Conservation (phyloP, 2,113 vertebrate genomes). For the Notechis scutatus region DNA sequence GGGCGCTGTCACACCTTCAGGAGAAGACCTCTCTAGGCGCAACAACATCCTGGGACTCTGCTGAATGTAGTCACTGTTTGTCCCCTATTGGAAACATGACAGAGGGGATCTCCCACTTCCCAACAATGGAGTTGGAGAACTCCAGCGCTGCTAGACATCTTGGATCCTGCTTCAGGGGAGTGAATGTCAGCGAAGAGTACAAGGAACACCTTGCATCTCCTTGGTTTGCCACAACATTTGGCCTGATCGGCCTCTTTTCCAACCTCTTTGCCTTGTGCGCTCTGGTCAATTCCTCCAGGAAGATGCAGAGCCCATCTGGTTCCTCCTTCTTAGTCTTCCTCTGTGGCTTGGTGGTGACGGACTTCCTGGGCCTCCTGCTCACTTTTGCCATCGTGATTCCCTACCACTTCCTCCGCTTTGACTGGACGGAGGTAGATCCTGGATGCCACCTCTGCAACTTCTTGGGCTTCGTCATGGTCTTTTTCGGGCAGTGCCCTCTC, state of each 20-base stretch:
- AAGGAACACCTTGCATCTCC: slow-evolving; percentile 60
- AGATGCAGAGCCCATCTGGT: slow-evolving; percentile 66
- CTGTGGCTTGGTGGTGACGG: slow-evolving; percentile 86
- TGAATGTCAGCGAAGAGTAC: not conserved
- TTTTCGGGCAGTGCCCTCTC: slow-evolving; percentile 89
- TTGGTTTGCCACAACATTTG: slow-evolving; percentile 79
- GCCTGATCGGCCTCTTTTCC: slow-evolving; percentile 80
- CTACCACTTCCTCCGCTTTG: slow-evolving; percentile 74
- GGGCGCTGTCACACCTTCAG: not conserved
- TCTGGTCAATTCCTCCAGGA: slow-evolving; percentile 76
- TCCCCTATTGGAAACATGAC: not conserved
- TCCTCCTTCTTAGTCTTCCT: slow-evolving; percentile 91
- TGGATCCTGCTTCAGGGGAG: slow-evolving; percentile 56
- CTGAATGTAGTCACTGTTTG: not conserved
- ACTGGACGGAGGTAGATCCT: slow-evolving; percentile 79
- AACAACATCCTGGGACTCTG: not conserved
- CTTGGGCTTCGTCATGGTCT: slow-evolving; percentile 93
- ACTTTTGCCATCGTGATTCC: slow-evolving; percentile 83
- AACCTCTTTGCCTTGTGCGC: slow-evolving; percentile 88
- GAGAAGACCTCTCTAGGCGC: not conserved
- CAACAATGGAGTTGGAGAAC: not conserved
- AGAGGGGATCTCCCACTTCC: not conserved
- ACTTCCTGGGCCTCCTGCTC: slow-evolving; percentile 89
- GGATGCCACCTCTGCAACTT: slow-evolving; percentile 88
- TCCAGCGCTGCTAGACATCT: accelerated